Evolutionary conservation across 2,888 invertebrate species (phyloP).

Genomic region (Cepaea hortensis): DNA sequence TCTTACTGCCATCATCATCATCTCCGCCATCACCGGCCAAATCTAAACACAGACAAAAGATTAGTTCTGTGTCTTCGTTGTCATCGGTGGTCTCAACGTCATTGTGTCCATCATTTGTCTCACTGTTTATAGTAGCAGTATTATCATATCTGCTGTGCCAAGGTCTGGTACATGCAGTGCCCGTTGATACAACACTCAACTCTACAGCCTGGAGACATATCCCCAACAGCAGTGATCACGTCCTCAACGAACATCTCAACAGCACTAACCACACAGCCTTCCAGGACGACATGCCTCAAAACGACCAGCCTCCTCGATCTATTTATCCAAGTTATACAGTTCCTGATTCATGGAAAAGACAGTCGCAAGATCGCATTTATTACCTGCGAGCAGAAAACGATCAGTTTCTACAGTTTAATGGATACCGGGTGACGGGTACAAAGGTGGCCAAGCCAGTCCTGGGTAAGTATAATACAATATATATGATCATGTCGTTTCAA

Average conservation of each 20-base stretch:
- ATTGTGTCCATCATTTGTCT: neutral
- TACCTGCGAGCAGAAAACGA: slow-evolving; percentile 29
- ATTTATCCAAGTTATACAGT: neutral
- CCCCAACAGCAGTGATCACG: neutral
- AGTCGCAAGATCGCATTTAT: slow-evolving; percentile 3
- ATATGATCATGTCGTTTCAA: neutral
- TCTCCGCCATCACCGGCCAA: neutral
- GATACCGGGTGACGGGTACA: slow-evolving; percentile 18
- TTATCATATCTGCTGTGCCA: neutral
- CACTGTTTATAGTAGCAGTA: neutral
- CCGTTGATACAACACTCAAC: neutral
- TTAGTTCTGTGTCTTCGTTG: neutral
- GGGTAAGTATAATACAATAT: neutral
- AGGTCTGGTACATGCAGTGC: neutral
- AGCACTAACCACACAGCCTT: neutral
- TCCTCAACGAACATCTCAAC: neutral
- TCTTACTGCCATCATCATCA: neutral
- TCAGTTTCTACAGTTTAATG: slow-evolving; percentile 32
- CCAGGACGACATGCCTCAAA: slow-evolving; percentile 23
- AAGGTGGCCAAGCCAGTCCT: neutral
- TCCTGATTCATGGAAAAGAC: slow-evolving; percentile 7
- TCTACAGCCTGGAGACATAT: neutral
- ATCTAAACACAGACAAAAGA: slow-evolving; percentile 10
- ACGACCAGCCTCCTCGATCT: slow-evolving; percentile 21
- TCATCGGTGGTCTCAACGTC: neutral